phyloP scores from a whole-genome alignment of 2,113 vertebrate genomes.

The Labeo rohita region DNA sequence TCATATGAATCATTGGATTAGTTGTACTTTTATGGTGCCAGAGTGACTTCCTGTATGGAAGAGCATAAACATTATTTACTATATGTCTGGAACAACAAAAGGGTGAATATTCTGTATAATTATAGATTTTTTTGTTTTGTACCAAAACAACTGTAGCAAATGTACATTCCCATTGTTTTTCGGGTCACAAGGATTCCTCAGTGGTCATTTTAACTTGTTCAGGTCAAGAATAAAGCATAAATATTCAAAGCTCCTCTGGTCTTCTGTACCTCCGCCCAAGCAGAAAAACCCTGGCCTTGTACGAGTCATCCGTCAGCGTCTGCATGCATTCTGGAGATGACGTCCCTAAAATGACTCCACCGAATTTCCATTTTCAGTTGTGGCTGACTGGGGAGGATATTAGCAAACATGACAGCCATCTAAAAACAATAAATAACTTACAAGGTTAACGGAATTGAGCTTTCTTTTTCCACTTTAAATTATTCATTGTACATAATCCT shows the following conservation, averaged over 20 bases:
- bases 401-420: conserved; percentile 59
- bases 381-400: conserved; percentile 47
- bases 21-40: neutral
- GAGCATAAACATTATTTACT: neutral
- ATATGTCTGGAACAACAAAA: neutral
- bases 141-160: neutral
- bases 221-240: conserved; percentile 15
- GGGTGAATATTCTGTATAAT: neutral
- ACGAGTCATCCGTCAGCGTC: conserved; percentile 17
- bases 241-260: neutral
- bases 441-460: conserved; percentile 56
- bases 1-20: neutral
- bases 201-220: neutral
- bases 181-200: neutral
- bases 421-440: conserved; percentile 63
- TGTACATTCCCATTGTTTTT: neutral
- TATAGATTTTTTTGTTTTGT: neutral
- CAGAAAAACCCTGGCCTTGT: neutral
- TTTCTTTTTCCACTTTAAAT: conserved; percentile 56
- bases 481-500: conserved; percentile 61
- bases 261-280: neutral
- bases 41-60: neutral
- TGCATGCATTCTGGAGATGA: conserved; percentile 19
- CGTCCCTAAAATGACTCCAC: conserved; percentile 36
- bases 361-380: conserved; percentile 35